Evolutionary conservation across 1,140 invertebrate genomes (phyloP).

Genomic region (Agrilus planipennis): DNA sequence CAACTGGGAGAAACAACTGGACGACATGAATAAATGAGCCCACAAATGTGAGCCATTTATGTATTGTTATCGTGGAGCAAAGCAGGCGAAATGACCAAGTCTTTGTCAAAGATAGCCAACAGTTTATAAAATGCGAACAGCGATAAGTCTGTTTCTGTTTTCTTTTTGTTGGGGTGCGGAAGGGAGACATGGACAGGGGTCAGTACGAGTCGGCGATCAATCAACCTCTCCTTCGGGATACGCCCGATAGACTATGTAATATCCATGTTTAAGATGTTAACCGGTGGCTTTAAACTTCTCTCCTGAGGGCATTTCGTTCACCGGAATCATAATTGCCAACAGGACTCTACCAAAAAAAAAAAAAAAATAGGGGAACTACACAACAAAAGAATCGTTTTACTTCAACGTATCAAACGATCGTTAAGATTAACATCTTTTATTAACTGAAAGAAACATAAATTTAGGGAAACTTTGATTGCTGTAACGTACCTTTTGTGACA

Average conservation of each 20-base stretch:
- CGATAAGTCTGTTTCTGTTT: conserved; percentile 25
- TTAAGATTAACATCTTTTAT: no score
- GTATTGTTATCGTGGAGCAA: conserved; percentile 22
- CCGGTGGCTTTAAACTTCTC: conserved; percentile 31
- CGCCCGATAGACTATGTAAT: conserved; percentile 33
- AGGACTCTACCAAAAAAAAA: no score
- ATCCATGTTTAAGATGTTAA: conserved; percentile 35
- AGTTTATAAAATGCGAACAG: conserved; percentile 27
- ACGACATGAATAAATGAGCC: conserved; percentile 31
- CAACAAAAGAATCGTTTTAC: no score
- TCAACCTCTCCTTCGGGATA: conserved; percentile 24
- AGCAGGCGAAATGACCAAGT: conserved; percentile 17
- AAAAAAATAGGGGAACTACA: no score
- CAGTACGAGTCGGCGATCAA: conserved; percentile 29
- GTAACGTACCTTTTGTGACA: no score
- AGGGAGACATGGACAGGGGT: conserved; percentile 13
- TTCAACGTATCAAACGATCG: no score
- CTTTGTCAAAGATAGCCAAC: conserved; percentile 13
- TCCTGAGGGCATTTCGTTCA: conserved; percentile 27
- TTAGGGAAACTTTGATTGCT: no score
- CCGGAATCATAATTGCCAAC: no score
- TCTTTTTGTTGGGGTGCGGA: conserved; percentile 26
- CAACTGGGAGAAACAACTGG: conserved; percentile 16
- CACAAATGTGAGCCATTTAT: conserved; percentile 31
- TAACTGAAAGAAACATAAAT: no score